Evolutionary conservation across 2,113 vertebrate species (phyloP).

Genomic region (Trogon melanurus): DNA sequence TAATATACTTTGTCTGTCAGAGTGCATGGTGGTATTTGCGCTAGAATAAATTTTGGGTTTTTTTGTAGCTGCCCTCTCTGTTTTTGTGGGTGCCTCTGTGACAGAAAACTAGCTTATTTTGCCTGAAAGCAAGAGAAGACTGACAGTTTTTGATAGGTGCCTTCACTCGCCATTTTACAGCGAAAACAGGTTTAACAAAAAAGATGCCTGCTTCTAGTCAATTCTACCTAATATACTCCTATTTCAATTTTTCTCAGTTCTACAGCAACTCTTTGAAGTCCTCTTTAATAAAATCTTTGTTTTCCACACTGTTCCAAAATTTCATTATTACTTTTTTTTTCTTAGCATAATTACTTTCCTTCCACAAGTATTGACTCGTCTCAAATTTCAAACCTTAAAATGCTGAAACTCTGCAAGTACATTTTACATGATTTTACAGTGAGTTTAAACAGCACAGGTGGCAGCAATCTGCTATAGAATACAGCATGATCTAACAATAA

Average conservation of each 20-base stretch:
- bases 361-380: background rate
- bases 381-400: background rate
- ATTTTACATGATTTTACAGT: background rate
- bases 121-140: background rate
- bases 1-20: too few relatives aligned
- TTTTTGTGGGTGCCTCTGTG: too few relatives aligned
- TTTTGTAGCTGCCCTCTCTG: too few relatives aligned
- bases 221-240: background rate
- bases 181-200: background rate
- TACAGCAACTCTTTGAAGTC: background rate
- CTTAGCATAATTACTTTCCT: background rate
- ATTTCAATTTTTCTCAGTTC: background rate
- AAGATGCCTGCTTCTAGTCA: background rate
- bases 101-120: background rate
- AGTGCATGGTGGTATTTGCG: too few relatives aligned
- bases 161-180: background rate
- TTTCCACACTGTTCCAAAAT: background rate
- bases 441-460: background rate
- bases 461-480: background rate
- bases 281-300: background rate
- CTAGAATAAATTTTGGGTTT: too few relatives aligned
- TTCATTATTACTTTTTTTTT: background rate
- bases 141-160: background rate
- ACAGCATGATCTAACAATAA: background rate
- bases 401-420: background rate